Evolutionary conservation across 2,888 invertebrate species (phyloP).

Genomic region (Helleia helle): DNA sequence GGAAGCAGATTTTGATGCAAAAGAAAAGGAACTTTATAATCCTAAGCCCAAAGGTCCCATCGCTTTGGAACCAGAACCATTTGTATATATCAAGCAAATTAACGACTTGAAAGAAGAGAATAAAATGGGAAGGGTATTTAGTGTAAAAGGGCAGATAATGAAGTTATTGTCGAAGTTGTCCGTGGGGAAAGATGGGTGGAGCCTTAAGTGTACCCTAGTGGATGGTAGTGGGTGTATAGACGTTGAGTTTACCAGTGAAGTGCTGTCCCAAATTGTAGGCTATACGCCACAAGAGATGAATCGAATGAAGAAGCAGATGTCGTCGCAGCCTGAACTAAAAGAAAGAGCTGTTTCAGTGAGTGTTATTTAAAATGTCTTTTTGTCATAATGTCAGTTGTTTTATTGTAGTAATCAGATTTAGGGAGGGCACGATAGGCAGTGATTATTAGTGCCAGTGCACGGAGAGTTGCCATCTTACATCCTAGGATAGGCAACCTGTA

Average conservation of each 20-base stretch:
- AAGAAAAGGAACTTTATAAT: conserved; percentile 12
- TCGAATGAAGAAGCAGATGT: conserved; percentile 49
- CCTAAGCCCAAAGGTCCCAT: not conserved
- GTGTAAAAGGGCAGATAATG: conserved; percentile 73
- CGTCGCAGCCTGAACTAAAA: conserved; percentile 42
- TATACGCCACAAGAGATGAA: conserved; percentile 60
- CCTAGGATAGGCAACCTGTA: too few species aligned
- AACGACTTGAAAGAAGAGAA: conserved; percentile 38
- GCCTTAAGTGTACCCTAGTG: conserved; percentile 68
- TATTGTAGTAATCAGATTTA: too few species aligned
- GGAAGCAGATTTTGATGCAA: conserved; percentile 40
- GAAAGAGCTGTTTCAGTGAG: conserved; percentile 45
- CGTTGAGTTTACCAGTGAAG: conserved; percentile 71
- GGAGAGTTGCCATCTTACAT: too few species aligned
- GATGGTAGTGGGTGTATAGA: conserved; percentile 73
- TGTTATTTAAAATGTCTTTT: conserved; percentile 11
- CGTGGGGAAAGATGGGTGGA: conserved; percentile 67
- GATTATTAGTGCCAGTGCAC: too few species aligned
- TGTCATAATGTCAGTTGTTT: too few species aligned
- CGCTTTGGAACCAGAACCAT: conserved; percentile 35
- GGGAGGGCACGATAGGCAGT: too few species aligned
- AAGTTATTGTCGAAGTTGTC: conserved; percentile 69
- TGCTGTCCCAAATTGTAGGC: conserved; percentile 66
- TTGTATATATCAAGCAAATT: conserved; percentile 60
- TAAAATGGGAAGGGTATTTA: conserved; percentile 55